Base-by-base conservation (phyloP, 2,888 invertebrate genomes). In the Lapara coniferarum region DNA sequence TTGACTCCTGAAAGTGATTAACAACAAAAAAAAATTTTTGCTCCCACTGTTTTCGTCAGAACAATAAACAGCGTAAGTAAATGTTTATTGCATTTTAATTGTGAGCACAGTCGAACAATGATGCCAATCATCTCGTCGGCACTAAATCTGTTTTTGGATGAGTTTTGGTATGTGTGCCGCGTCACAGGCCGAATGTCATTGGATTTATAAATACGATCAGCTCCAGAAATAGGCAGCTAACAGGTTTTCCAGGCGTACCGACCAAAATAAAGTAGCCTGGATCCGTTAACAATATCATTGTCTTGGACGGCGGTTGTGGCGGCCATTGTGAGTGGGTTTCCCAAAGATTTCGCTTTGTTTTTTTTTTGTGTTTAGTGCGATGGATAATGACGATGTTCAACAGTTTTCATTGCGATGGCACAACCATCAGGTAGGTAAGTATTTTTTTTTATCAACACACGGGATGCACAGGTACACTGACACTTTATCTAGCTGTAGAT, bases 361-460 rank as follows among this genome's bases (percentile, higher is more conserved):
- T 86, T 83, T 84, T 80, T 77, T 78, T 74, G 78, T 79, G 79
- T 81, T 78, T 80, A 75, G 76, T 78, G 80, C 78, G 79, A 94
- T 94, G 93, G 94, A 92, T 87, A 95, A 95, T 85, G 95, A 95
- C 85, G 94, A 95, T 77, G 90, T 95, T 80, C 96, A 96, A 90
- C 97, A 97, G 89, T 97, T 97, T 91, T 97, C 97, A 89, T 95
- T 97, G 84, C 95, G 97, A 88, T 97, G 97, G 97, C 97, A 97
- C 91, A 97, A 97, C 90, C 96, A 96, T 89, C 96, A 96, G 95
- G 96, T 95, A 94, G 95, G 94, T 91, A 86, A 92, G 93, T 93
- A 92, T n/a, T 66, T 51, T 55, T 66, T 70, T 66, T 19, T 59
- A 55, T 63, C 63, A 59, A 67, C 70, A 70, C 70, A 67, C 63